Base-by-base conservation (phyloP, 2,797 vertebrate genomes). In the Macroramphosus scolopax region DNA sequence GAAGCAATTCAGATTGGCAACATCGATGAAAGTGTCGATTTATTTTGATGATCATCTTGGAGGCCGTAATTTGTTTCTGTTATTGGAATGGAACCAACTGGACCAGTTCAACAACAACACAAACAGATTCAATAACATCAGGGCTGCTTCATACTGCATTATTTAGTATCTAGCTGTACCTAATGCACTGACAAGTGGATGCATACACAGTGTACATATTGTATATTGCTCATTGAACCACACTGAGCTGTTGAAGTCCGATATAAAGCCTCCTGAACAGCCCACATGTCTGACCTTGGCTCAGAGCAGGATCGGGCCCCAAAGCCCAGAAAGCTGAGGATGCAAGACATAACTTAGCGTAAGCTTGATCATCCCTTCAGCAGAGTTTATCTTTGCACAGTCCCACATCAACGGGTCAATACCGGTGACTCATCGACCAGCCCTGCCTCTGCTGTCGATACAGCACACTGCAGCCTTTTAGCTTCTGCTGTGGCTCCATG, bases 351-450 rank as follows among this genome's bases (percentile, higher is more conserved):
- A 73, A 77, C 60, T 50, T 66, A 59, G 50, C 72, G 66, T 63
- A 67, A 76, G 75, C 79, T 68, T 68, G 78, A 82, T 77, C 66
- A 68, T 84, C 77, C 68, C 47, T 56, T 77, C 54, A 63, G 68
- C 56, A 53, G 76, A 75, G 70, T 80, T 80, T 70, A 80, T 85
- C 80, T 78, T 60, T 43, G 62, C 60, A 72, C 50, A 38, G 66
- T 65, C 68, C 64, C 49, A 60, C 49, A 77, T 68, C 66, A 47
- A 49, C 57, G 24, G 64, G 73, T 87, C 85, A 83, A 78, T 77
- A 78, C 72, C 66, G 75, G 75, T 70, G 80, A 84, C 72, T 84
- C 75, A 78, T 77, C 53, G 45, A 75, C 60, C 51, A 55, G 42
- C 52, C 52, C 50, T 58, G 60, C 49, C 68, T 68, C 43, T 47